These are phyloP conservation scores for Diplodus sargus DNA, from an alignment of 2,797 vertebrate genomes.

Conservation along the genomic window DNA sequence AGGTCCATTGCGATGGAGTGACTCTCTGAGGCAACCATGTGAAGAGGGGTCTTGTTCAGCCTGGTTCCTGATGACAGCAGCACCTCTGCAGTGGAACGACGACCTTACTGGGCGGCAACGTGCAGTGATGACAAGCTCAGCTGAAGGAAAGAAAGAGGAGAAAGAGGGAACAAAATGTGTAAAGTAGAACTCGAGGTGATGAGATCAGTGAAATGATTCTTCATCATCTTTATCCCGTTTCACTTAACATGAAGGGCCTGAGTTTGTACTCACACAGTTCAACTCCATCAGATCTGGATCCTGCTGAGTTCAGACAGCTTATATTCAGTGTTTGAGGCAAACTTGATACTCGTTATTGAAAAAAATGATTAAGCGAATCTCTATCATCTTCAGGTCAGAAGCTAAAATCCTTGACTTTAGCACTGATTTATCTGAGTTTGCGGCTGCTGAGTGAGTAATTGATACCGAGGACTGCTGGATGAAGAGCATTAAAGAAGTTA, in stretches of 20 bases:
- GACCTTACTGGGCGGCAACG: conserved; percentile 84
- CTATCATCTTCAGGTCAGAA: conserved; percentile 6
- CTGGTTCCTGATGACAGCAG: conserved; percentile 87
- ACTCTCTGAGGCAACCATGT: conserved; percentile 67
- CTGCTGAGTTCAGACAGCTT: neutral
- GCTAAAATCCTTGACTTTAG: neutral
- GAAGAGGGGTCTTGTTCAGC: conserved; percentile 88
- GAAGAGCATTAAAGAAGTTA: neutral
- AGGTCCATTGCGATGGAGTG: conserved; percentile 82
- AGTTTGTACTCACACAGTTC: neutral
- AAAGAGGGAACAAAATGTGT: neutral
- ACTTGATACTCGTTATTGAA: neutral
- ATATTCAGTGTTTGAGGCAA: neutral
- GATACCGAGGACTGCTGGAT: neutral
- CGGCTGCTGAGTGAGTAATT: neutral
- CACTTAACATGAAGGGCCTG: neutral
- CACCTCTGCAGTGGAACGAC: conserved; percentile 86
- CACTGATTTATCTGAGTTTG: neutral
- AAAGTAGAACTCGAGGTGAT: neutral
- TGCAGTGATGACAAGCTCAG: conserved; percentile 87
- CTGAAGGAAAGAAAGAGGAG: conserved; percentile 62
- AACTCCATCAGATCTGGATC: neutral
- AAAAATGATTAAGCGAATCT: neutral
- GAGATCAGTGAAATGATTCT: neutral
- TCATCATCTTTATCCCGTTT: conserved; percentile 5